Percentiles rank a stretch among this genome's conserved stretches.
Conservation (phyloP, 2,888 invertebrate species). For the Yponomeuta malinellus region DNA sequence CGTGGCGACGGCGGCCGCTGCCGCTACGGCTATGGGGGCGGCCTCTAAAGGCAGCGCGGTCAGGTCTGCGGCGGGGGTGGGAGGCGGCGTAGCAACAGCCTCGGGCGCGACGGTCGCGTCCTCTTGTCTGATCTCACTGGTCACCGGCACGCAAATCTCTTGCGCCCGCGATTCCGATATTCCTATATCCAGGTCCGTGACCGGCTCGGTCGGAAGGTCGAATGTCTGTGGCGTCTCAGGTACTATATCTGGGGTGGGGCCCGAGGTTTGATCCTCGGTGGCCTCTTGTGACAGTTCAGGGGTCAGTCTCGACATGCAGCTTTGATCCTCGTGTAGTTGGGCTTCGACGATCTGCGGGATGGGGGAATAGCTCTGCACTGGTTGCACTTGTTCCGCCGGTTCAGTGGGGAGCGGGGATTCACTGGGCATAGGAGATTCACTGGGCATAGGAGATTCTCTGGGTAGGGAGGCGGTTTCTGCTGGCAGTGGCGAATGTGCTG, state of each 20-base stretch:
- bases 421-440: conserved; percentile 13
- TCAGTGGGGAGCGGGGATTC: conserved; percentile 15
- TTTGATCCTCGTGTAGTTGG: conserved; percentile 7
- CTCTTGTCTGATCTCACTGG: conserved; percentile 50
- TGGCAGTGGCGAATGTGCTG: conserved; percentile 23
- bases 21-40: conserved; percentile 29
- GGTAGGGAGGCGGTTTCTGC: conserved; percentile 17
- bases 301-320: not conserved
- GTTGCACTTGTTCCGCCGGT: not conserved
- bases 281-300: not conserved
- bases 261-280: conserved; percentile 23
- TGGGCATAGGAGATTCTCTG: conserved; percentile 12
- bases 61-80: conserved; percentile 36
- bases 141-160: conserved; percentile 68
- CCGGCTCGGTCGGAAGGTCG: conserved; percentile 41
- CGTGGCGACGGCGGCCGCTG: conserved; percentile 30
- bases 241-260: conserved; percentile 54
- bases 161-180: conserved; percentile 60
- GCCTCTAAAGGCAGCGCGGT: conserved; percentile 25
- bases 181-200: conserved; percentile 60
- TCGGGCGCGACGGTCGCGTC: conserved; percentile 39
- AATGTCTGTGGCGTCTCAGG: conserved; percentile 38
- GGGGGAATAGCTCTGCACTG: not conserved
- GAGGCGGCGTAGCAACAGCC: conserved; percentile 31
- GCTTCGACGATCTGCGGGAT: not conserved